Evolutionary conservation across 2,888 invertebrate genomes (phyloP).

Genomic region (Caenorhabditis sp.): DNA sequence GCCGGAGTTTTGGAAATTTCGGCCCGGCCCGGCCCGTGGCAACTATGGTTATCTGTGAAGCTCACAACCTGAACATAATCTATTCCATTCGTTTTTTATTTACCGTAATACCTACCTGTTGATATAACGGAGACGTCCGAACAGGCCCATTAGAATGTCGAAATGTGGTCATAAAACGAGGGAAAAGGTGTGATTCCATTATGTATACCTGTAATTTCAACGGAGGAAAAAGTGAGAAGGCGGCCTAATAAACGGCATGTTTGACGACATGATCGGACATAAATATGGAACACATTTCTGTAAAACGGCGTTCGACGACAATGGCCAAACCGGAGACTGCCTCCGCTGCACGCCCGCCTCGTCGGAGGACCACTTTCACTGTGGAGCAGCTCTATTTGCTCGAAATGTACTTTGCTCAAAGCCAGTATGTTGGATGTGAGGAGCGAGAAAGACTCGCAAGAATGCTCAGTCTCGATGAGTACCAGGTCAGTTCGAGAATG

Average conservation of each 20-base stretch:
- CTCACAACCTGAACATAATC: too few relatives aligned
- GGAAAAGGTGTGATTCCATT: slow-evolving; percentile 22
- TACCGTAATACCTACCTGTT: background rate
- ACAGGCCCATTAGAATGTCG: slow-evolving; percentile 23
- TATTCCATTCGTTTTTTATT: too few relatives aligned
- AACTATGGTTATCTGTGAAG: too few relatives aligned
- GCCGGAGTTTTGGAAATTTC: too few relatives aligned
- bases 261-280: slow-evolving; percentile 6
- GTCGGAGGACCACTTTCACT: slow-evolving; percentile 53
- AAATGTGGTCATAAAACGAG: slow-evolving; percentile 16
- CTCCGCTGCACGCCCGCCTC: background rate
- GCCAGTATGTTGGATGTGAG: slow-evolving; percentile 53
- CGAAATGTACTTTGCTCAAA: slow-evolving; percentile 54
- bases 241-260: slow-evolving; percentile 18
- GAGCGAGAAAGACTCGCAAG: slow-evolving; percentile 46
- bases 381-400: slow-evolving; percentile 55
- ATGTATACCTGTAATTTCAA: slow-evolving; percentile 37
- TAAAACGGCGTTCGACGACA: background rate
- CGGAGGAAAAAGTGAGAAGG: slow-evolving; percentile 9
- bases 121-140: background rate
- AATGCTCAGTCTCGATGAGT: slow-evolving; percentile 42
- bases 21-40: too few relatives aligned
- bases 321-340: slow-evolving; percentile 16
- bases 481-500: slow-evolving; percentile 52
- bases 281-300: slow-evolving; percentile 43